phyloP scores from a whole-genome alignment of 2,797 vertebrate species.

The Arnoldichthys spilopterus region DNA sequence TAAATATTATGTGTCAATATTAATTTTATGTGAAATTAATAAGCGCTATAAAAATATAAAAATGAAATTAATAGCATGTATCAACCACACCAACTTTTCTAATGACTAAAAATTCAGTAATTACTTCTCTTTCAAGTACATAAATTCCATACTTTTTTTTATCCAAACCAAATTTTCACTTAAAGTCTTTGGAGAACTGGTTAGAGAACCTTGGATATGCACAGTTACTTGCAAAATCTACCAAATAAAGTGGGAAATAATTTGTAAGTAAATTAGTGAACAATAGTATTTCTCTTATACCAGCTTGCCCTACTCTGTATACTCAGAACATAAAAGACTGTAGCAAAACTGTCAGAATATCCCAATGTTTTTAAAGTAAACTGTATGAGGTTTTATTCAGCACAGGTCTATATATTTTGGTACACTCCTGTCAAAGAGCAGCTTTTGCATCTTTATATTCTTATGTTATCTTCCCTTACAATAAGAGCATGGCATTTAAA shows the following conservation, averaged over 20 bases:
- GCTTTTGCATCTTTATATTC: slow-evolving; percentile 13
- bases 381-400: slow-evolving; percentile 29
- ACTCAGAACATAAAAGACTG: not conserved
- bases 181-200: not conserved
- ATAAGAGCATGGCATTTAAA: not conserved
- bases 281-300: not conserved
- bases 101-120: too few species aligned
- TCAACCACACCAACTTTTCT: too few species aligned
- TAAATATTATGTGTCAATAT: too few species aligned
- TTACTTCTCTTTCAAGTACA: too few species aligned
- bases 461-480: not conserved
- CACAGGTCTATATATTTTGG: slow-evolving; percentile 30
- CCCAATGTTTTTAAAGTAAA: slow-evolving; percentile 30
- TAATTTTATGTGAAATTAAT: too few species aligned
- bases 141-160: too few species aligned
- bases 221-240: not conserved
- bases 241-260: not conserved
- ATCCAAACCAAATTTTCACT: too few species aligned
- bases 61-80: too few species aligned
- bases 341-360: not conserved
- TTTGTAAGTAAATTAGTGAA: not conserved
- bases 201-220: not conserved
- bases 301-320: not conserved
- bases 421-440: slow-evolving; percentile 29
- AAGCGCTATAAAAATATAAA: too few species aligned